Percentiles rank a stretch among this genome's conserved stretches.
These are phyloP conservation scores for Amphiprion clarkii DNA, from an alignment of 2,797 vertebrate genomes.

Conservation along the genomic window DNA sequence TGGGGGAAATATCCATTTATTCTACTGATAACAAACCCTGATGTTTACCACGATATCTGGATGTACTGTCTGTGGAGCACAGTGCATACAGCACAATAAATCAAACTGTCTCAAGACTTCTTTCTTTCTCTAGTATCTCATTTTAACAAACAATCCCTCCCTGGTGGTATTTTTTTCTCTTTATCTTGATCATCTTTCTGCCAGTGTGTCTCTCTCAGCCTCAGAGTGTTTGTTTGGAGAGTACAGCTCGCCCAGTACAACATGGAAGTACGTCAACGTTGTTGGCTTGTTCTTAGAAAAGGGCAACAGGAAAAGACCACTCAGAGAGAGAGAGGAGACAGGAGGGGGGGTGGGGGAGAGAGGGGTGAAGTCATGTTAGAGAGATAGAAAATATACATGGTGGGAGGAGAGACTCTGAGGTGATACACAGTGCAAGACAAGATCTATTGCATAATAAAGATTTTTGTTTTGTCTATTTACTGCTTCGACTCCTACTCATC, in stretches of 20 bases:
- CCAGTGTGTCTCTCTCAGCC: conserved; percentile 40
- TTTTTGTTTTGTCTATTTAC: conserved; percentile 7
- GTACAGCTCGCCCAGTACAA: conserved; percentile 53
- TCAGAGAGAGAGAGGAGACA: conserved; percentile 56
- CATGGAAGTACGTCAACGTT: conserved; percentile 79
- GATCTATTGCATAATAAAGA: conserved; percentile 8
- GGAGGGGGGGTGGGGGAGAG: conserved; percentile 44
- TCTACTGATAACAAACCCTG: not conserved
- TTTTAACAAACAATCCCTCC: conserved; percentile 46
- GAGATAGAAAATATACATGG: conserved; percentile 7
- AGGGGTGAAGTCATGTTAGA: conserved; percentile 13
- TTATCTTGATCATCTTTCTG: conserved; percentile 60
- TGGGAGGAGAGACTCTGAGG: not conserved
- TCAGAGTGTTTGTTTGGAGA: conserved; percentile 72
- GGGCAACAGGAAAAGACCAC: conserved; percentile 79
- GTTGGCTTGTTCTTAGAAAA: conserved; percentile 65
- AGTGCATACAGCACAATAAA: conserved; percentile 24
- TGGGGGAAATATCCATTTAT: not conserved
- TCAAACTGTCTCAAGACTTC: conserved; percentile 37
- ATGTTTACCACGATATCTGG: conserved; percentile 7
- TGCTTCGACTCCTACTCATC: not conserved
- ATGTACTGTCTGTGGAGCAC: conserved; percentile 1
- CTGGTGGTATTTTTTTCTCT: conserved; percentile 7
- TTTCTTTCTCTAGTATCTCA: conserved; percentile 32
- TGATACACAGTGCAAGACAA: conserved; percentile 6